These are phyloP conservation scores for Phymorhynchus buccinoides DNA, from an alignment of 1,140 invertebrate genomes.

Conservation along the genomic window DNA sequence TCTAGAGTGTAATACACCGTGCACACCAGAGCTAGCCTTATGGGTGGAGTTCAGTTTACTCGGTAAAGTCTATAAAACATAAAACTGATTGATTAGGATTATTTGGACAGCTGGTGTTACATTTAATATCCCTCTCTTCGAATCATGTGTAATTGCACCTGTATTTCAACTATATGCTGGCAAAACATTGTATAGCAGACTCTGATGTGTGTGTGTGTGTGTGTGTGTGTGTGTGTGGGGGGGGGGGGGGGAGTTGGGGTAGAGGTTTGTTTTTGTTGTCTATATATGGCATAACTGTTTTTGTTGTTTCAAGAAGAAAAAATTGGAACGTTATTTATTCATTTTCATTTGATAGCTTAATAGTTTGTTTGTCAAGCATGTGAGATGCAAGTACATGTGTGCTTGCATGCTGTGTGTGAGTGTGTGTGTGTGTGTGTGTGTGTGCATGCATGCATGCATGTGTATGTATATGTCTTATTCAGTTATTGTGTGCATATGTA, in stretches of 20 bases:
- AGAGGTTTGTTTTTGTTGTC: background rate
- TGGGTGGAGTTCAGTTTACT: no score
- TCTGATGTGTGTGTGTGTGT: no score
- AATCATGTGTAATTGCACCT: no score
- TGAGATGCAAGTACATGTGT: background rate
- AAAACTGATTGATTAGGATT: no score
- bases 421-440: conserved; percentile 4
- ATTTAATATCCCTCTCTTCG: no score
- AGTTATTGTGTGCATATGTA: background rate
- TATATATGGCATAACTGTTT: background rate
- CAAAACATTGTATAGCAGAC: no score
- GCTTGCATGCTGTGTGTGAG: background rate
- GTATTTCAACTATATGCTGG: no score
- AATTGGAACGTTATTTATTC: background rate
- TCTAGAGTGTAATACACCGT: background rate
- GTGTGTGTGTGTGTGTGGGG: background rate
- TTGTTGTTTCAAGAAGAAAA: background rate
- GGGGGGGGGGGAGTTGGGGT: background rate
- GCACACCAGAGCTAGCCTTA: no score
- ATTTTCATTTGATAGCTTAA: background rate
- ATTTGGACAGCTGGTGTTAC: no score
- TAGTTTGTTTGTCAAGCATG: background rate
- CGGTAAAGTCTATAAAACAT: no score
- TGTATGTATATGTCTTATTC: background rate
- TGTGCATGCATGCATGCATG: background rate